A percentile compares a stretch with the other conserved stretches of the same genome.
Evolutionary conservation across 64 coral and sea anemone species (phyloP).

Genomic region (Cladopsammia gracilis): DNA sequence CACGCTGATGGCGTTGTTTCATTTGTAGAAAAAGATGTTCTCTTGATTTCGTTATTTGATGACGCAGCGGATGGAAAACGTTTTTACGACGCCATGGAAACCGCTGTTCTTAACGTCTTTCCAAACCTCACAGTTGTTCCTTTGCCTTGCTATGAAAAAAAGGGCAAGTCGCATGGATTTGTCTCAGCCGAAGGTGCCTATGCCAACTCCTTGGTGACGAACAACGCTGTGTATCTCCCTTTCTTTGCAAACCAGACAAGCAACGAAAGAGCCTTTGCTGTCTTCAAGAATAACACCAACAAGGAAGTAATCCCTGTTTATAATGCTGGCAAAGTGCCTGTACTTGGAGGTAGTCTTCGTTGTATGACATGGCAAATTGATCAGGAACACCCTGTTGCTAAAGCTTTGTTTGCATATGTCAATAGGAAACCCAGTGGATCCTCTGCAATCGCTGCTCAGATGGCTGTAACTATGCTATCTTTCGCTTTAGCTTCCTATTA

Average conservation of each 20-base stretch:
- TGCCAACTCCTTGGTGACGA: constrained; percentile 85
- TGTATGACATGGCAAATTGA: constrained; percentile 79
- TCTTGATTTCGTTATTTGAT: constrained; percentile 54
- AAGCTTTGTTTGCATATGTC: constrained; percentile 63
- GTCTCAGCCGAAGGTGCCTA: constrained; percentile 78
- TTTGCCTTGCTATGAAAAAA: constrained; percentile 72
- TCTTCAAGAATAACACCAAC: constrained; percentile 43
- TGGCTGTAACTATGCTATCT: too few species aligned
- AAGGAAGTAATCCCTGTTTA: constrained; percentile 54
- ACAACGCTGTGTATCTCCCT: constrained; percentile 79
- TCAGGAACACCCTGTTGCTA: constrained; percentile 18
- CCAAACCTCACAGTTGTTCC: constrained; percentile 64
- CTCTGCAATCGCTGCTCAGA: too few species aligned
- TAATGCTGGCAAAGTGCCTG: constrained; percentile 23
- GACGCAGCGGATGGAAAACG: constrained; percentile 54
- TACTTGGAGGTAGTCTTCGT: constrained; percentile 59
- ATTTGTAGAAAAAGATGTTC: constrained; percentile 79
- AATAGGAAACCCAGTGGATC: neutral
- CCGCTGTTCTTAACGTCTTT: constrained; percentile 51
- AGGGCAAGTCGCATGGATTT: constrained; percentile 60
- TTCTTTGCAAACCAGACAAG: constrained; percentile 64
- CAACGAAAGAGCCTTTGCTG: constrained; percentile 66
- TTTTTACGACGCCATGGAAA: constrained; percentile 57
- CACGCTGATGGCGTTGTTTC: constrained; percentile 76
- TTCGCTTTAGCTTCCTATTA: too few species aligned